Percentiles rank a stretch among this genome's conserved stretches.
phyloP scores from a whole-genome alignment of 2,797 vertebrate species.

The Strix occidentalis region DNA sequence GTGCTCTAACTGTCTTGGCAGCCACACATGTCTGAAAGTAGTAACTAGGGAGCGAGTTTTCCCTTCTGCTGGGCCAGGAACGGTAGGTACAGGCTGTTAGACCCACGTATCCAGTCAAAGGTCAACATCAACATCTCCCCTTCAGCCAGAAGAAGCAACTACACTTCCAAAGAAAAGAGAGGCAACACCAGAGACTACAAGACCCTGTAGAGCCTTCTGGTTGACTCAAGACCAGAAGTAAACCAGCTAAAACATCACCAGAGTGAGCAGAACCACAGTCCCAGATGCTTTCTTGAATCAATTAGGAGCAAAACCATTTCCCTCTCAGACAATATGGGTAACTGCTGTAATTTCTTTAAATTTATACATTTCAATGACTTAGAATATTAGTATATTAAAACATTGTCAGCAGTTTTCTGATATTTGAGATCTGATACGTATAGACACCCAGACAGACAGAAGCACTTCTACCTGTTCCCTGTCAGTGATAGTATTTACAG shows the following conservation, averaged over 20 bases:
- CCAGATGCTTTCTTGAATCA: neutral
- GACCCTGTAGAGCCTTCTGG: neutral
- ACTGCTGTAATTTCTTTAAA: neutral
- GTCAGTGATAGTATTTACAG: neutral
- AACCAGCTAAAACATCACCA: neutral
- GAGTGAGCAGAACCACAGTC: neutral
- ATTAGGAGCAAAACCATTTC: neutral
- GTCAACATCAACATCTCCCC: neutral
- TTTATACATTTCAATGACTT: neutral
- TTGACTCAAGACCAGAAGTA: neutral
- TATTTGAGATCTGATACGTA: neutral
- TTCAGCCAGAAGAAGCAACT: neutral
- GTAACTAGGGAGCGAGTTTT: neutral
- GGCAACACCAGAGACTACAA: neutral
- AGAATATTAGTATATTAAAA: neutral
- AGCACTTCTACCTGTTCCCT: neutral
- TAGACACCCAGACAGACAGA: neutral
- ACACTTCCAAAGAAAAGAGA: neutral
- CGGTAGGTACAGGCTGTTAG: neutral
- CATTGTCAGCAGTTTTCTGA: neutral
- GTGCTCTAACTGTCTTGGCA: neutral
- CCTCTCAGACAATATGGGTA: neutral
- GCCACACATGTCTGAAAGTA: neutral
- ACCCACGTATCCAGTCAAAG: neutral
- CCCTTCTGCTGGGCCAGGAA: neutral